Evolutionary conservation across 2,888 invertebrate species (phyloP).

Genomic region (Alloscopus bannaensis): DNA sequence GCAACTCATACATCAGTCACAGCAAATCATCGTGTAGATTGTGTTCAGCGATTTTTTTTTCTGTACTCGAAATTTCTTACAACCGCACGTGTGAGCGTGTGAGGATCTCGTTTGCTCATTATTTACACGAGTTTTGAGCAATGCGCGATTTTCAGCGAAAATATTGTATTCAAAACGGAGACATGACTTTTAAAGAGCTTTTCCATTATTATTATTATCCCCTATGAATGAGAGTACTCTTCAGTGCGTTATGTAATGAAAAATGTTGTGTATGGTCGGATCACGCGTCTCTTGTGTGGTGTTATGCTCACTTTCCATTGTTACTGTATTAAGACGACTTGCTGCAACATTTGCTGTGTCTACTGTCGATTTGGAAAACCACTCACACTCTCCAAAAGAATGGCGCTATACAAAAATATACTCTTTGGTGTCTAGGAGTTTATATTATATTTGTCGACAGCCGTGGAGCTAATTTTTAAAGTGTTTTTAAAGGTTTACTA

Average conservation of each 20-base stretch:
- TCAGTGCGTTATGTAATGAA: no score
- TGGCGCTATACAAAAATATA: slow-evolving; percentile 3
- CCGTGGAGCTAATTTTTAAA: no score
- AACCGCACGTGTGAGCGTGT: no score
- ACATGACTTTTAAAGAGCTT: background rate
- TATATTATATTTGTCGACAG: no score
- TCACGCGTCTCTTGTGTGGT: background rate
- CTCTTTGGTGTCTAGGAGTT: background rate
- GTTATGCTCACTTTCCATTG: slow-evolving; percentile 1
- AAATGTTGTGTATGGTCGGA: no score
- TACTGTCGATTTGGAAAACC: slow-evolving; percentile 11
- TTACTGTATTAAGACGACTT: background rate
- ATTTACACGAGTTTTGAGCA: slow-evolving; percentile 3
- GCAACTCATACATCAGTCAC: slow-evolving; percentile 1
- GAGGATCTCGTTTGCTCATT: slow-evolving; percentile 24
- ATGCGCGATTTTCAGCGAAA: slow-evolving; percentile 11
- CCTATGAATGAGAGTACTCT: slow-evolving; percentile 8
- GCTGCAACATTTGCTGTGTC: slow-evolving; percentile 13
- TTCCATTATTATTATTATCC: slow-evolving; percentile 1
- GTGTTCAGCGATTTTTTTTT: background rate
- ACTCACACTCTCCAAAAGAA: background rate
- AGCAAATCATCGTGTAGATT: slow-evolving; percentile 5
- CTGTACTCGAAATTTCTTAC: slow-evolving; percentile 20
- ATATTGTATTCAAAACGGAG: background rate
- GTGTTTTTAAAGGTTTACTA: no score